Evolutionary conservation across 1,140 invertebrate species (phyloP).

Genomic region (Stenopsyche tienmushanensis): DNA sequence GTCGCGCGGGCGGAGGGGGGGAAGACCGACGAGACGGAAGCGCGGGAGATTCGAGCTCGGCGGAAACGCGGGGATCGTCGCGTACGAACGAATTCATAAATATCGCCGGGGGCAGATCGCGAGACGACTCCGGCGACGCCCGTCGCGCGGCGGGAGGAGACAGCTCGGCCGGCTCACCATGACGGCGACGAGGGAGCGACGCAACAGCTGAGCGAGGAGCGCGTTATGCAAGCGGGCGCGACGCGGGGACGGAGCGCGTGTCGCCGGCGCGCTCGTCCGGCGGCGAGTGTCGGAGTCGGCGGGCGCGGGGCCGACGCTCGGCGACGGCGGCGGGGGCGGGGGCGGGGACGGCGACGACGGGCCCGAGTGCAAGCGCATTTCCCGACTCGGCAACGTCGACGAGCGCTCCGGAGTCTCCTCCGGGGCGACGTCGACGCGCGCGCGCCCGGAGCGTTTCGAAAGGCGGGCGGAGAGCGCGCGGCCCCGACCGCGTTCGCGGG

Average conservation of each 20-base stretch:
- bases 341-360: not conserved
- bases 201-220: no score
- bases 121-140: no score
- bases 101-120: no score
- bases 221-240: constrained; percentile 6
- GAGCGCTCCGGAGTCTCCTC: not conserved
- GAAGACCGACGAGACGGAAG: not conserved
- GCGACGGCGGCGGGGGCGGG: not conserved
- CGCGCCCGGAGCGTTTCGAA: no score
- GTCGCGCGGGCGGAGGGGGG: not conserved
- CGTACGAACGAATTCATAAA: no score
- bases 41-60: not conserved
- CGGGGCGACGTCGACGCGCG: not conserved
- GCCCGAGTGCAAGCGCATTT: not conserved
- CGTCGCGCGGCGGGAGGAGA: no score
- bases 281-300: not conserved
- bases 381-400: not conserved
- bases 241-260: not conserved
- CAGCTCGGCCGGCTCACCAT: no score
- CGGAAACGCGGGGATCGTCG: no score
- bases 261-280: not conserved
- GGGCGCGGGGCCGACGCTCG: not conserved
- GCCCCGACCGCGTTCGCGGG: constrained; percentile 8
- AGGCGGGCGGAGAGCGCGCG: not conserved
- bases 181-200: no score